Conservation (phyloP, 2,113 vertebrate genomes). For the Pteropus alecto region DNA sequence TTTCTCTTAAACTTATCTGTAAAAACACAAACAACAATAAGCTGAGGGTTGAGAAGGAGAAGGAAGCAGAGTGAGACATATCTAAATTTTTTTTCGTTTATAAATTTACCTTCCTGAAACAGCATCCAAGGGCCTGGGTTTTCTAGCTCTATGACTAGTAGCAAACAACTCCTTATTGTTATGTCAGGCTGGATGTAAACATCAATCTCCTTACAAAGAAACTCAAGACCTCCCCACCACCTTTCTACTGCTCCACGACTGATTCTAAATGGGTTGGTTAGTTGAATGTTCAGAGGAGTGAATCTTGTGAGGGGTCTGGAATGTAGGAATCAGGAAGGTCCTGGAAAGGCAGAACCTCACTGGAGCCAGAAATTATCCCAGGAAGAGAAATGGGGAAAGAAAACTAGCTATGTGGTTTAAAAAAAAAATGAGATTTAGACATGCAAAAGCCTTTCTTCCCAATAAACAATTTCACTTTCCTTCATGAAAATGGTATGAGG, state of each 20-base stretch:
- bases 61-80: not conserved
- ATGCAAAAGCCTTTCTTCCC: not conserved
- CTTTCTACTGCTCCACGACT: not conserved
- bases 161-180: not conserved
- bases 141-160: not conserved
- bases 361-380: not conserved
- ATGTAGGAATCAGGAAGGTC: not conserved
- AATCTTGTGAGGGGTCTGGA: not conserved
- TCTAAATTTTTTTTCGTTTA: not conserved
- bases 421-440: conserved; percentile 6
- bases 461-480: not conserved
- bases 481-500: not conserved
- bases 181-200: not conserved
- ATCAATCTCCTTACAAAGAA: not conserved
- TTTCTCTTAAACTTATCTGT: not conserved
- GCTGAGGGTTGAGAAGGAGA: not conserved
- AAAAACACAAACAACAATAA: not conserved
- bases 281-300: not conserved
- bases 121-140: not conserved
- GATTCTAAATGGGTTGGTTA: not conserved
- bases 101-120: not conserved
- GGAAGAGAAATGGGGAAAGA: not conserved
- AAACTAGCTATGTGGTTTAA: not conserved
- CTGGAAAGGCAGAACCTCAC: not conserved
- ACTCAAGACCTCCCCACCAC: not conserved